These are phyloP conservation scores for Epistrophe eligans DNA, from an alignment of 2,888 invertebrate species.

Conservation along the genomic window DNA sequence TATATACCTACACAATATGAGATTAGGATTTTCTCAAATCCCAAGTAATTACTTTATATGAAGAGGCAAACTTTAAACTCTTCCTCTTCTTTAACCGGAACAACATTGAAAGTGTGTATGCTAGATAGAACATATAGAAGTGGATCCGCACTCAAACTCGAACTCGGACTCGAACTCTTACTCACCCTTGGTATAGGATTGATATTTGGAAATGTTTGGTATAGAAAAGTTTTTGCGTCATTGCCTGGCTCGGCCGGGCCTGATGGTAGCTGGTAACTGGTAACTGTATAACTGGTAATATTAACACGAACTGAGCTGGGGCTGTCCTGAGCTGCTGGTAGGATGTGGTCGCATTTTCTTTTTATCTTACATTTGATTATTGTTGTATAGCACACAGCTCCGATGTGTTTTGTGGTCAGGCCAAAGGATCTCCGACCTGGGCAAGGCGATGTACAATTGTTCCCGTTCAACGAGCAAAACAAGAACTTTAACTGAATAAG, in stretches of 20 bases:
- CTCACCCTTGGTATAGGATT: neutral
- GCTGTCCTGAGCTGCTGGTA: neutral
- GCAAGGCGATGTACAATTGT: conserved; percentile 39
- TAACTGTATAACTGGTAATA: neutral
- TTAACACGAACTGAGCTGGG: neutral
- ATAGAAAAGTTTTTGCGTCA: conserved; percentile 40
- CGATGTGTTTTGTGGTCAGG: conserved; percentile 49
- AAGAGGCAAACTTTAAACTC: conserved; percentile 60
- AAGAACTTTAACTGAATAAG: conserved; percentile 22
- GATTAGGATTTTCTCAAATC: conserved; percentile 49
- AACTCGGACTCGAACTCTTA: conserved; percentile 15
- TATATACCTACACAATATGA: neutral
- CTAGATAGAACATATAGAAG: neutral
- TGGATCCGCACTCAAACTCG: conserved; percentile 15
- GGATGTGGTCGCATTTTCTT: conserved; percentile 43
- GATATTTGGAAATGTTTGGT: conserved; percentile 39
- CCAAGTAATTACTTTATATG: conserved; percentile 57
- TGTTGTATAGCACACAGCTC: conserved; percentile 36
- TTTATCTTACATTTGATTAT: conserved; percentile 52
- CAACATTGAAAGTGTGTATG: conserved; percentile 14
- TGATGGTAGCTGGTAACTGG: no score
- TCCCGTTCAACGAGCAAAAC: conserved; percentile 22
- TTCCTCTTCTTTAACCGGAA: conserved; percentile 44
- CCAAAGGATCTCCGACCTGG: conserved; percentile 40
- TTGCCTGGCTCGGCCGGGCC: neutral